These are phyloP conservation scores for Rhinoderma darwinii DNA, from an alignment of 2,113 vertebrate species.

Conservation along the genomic window DNA sequence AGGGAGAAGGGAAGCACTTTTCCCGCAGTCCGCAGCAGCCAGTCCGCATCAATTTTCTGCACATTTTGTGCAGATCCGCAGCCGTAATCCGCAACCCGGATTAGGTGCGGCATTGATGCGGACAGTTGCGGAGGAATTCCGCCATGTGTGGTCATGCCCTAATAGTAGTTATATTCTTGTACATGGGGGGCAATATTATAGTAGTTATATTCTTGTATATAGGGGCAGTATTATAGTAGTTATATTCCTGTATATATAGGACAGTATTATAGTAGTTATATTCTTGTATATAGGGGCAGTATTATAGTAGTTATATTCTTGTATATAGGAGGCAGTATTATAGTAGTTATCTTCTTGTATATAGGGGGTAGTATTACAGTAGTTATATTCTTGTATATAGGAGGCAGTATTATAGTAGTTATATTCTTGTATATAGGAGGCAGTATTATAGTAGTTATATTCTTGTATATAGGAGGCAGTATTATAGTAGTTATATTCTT, in stretches of 20 bases:
- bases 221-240: slow-evolving; percentile 8
- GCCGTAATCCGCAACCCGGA: too few species aligned
- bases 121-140: too few species aligned
- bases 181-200: too few species aligned
- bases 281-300: background rate
- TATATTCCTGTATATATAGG: background rate
- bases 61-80: too few species aligned
- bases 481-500: slow-evolving; percentile 1
- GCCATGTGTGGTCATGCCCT: too few species aligned
- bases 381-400: background rate
- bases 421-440: background rate
- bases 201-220: background rate
- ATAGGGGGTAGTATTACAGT: background rate
- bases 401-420: background rate
- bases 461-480: background rate
- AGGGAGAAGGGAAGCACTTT: too few species aligned
- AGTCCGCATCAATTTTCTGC: too few species aligned
- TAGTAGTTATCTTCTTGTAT: background rate
- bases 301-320: slow-evolving; percentile 7
- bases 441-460: background rate
- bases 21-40: too few species aligned
- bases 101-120: too few species aligned
- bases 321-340: slow-evolving; percentile 1
- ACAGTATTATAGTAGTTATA: slow-evolving; percentile 11
- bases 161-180: too few species aligned